Base-by-base conservation (phyloP, 2,888 invertebrate species). In the Euzophera pinguis region DNA sequence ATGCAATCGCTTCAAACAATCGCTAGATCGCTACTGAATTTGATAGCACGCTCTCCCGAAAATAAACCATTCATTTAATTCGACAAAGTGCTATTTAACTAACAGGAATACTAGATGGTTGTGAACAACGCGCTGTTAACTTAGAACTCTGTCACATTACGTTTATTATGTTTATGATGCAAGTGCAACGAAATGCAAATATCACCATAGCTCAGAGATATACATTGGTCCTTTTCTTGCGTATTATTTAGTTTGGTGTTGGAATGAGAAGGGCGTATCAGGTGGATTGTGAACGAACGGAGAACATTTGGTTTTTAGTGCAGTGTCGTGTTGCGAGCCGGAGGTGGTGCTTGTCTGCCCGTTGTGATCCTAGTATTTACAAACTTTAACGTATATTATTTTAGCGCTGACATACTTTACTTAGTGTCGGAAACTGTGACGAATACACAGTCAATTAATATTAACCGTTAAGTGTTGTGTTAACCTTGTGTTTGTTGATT, bases 401-500 rank as follows among this genome's bases (percentile, higher is more conserved):
- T 81, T 73, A 64, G 67, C 64, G 73, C 74, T 75, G 75, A 72
- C 73, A 70, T 43, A 37, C 51, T 60, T 53, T 59, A 59, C 58
- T 59, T 51, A 6, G 32, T 51, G 27, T 37, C 27, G 35, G 34
- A 32, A 35, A 56, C 53, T 55, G 32, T 38, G 34, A 48, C 38
- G 58, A 53, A 55, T 56, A 55, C 59, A 16, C 16, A 35, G 17
- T 51, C 43, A 45, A 51, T 59, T 57, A 50, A 53, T 57, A 60
- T 54, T 57, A 35, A 53, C 53, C 50, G 60, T 64, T 64, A 43
- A 43, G 63, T 71, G 69, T 72, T 68, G 81, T 85, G 81, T 74
- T 70, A 84, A 80, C 84, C 84, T 87, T 86, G 89, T 86, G 85
- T 76, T 75, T 78, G 79, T 81, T 81, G 80, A 78, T 84, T 84